These are phyloP conservation scores for Picus viridis DNA, from an alignment of 2,797 vertebrate genomes.

Conservation along the genomic window DNA sequence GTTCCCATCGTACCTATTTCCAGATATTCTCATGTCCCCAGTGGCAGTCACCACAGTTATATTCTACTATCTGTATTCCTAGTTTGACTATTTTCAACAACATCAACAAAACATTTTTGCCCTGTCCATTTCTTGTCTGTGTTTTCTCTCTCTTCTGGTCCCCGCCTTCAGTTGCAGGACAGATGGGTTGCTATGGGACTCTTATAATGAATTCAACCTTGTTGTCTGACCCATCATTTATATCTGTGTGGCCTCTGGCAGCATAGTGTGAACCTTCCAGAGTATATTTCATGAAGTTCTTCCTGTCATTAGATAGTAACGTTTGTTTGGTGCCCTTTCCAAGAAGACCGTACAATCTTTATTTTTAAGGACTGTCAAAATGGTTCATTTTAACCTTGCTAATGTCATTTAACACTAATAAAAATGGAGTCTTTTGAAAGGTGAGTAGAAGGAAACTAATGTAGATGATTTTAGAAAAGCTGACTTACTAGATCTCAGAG, in stretches of 20 bases:
- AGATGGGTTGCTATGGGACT: neutral
- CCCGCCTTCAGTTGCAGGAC: constrained; percentile 5
- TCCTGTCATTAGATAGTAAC: neutral
- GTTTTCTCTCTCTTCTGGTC: neutral
- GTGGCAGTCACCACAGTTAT: neutral
- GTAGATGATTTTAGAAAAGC: constrained; percentile 45
- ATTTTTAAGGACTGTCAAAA: neutral
- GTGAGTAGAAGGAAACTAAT: neutral
- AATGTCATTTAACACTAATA: neutral
- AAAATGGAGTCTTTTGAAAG: constrained; percentile 37
- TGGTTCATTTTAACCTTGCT: neutral
- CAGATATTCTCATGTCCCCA: neutral
- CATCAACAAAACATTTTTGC: neutral
- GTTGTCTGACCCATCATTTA: neutral
- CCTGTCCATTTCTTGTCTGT: neutral
- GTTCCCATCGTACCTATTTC: neutral
- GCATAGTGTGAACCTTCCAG: neutral
- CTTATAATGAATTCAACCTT: constrained; percentile 17
- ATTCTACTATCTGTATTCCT: neutral
- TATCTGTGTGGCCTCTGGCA: neutral
- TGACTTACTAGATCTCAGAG: constrained; percentile 44
- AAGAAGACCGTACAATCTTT: neutral
- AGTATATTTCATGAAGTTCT: neutral
- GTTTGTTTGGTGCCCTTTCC: neutral
- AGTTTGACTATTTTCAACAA: neutral